Evolutionary conservation across 2,797 vertebrate species (phyloP), one percentile per base, ranked within the genome.

Genomic region (Artibeus jamaicensis): DNA sequence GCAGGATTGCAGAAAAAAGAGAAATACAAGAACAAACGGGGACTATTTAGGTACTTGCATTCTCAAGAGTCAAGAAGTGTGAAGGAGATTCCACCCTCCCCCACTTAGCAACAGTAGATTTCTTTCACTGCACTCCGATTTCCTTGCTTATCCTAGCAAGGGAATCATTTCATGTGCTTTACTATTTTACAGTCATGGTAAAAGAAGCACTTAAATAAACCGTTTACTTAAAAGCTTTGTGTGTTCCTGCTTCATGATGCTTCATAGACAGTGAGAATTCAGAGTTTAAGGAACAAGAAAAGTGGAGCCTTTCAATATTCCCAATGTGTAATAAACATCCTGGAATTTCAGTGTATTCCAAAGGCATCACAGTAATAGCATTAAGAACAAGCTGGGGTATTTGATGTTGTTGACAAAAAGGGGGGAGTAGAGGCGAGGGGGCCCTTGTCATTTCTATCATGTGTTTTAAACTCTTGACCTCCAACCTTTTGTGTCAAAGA

Each of bases 401-500:
- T 98, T 98, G 98, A 98, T 98, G 98, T 97, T 98, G 96, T 86
- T 98, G 97, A 98, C 96, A 96, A 97, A 96, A 96, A 97, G 29
- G 5, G 24, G 32, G 24, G 29, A 26, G 57, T 32, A n/a, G 53
- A 89, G 70, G 57, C 12, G 5, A 68, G 97, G 96, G 85, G 96
- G 82, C 93, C 95, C 87, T 97, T 98, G 98, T 98, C 86, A 21
- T 98, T 96, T 98, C 97, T 98, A 97, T 98, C 97, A 96, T 5
- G 55, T 97, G 96, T 98, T 98, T 98, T 98, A 97, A 98, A 98
- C 98, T 98, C 98, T 97, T 98, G 98, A 98, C 98, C 98, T 98
- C 93, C 97, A 98, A 97, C 97, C 98, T 98, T 98, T 95, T 97
- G 95, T 98, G 97, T 98, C 97, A 97, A 97, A 98, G 37, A 89